phyloP scores from a whole-genome alignment of 2,797 vertebrate genomes.

The Distichodus sexfasciatus region DNA sequence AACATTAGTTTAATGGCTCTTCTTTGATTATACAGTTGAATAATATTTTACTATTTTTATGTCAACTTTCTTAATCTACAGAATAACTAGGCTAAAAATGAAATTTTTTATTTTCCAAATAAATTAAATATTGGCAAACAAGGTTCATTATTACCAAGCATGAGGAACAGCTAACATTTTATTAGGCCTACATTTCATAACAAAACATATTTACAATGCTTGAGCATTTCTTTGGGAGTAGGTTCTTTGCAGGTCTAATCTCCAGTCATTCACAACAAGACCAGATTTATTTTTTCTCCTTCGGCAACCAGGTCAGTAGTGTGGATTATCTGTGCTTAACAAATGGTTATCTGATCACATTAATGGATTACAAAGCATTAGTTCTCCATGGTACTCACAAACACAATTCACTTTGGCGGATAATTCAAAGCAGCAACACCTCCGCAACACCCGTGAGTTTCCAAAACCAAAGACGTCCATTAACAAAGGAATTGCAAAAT shows the following conservation, averaged over 20 bases:
- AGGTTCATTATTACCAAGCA: too few relatives aligned
- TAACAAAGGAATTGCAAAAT: not conserved
- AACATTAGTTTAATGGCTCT: too few relatives aligned
- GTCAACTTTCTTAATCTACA: too few relatives aligned
- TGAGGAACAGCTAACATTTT: too few relatives aligned
- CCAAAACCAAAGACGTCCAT: slow-evolving; percentile 2
- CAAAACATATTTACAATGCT: not conserved
- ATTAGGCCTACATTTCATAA: too few relatives aligned
- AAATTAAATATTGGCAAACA: too few relatives aligned
- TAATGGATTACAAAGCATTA: slow-evolving; percentile 60
- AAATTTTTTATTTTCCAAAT: too few relatives aligned
- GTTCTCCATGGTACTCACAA: slow-evolving; percentile 57
- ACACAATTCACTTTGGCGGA: slow-evolving; percentile 44
- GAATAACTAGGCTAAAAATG: too few relatives aligned
- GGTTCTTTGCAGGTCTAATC: not conserved
- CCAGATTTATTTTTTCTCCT: slow-evolving; percentile 41
- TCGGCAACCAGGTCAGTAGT: slow-evolving; percentile 57
- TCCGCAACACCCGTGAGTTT: slow-evolving; percentile 7
- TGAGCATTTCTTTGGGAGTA: not conserved
- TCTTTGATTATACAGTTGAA: too few relatives aligned
- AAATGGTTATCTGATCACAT: slow-evolving; percentile 65
- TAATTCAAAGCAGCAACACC: slow-evolving; percentile 27
- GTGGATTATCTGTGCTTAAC: slow-evolving; percentile 65
- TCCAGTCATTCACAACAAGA: slow-evolving; percentile 22
- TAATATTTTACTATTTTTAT: too few relatives aligned